Conservation (phyloP, 2,888 invertebrate species). For the Synanthedon tipuliformis region DNA sequence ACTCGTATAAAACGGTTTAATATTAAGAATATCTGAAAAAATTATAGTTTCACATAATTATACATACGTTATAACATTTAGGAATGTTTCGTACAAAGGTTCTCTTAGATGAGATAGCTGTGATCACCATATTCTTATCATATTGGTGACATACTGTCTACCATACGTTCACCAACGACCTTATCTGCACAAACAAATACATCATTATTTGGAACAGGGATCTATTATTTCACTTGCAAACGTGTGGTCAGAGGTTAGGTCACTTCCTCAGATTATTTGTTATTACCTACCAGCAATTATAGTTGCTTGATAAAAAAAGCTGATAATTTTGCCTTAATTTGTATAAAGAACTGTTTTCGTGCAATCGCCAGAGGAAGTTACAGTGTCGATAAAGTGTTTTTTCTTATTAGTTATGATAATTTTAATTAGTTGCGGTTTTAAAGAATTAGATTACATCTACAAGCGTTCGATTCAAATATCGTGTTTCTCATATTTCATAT, state of each 20-base stretch:
- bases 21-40: too few relatives aligned
- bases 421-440: too few relatives aligned
- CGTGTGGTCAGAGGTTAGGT: conserved; percentile 27
- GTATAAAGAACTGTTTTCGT: not conserved
- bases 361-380: conserved; percentile 1
- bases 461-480: too few relatives aligned
- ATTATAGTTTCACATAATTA: too few relatives aligned
- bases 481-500: too few relatives aligned
- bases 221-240: conserved; percentile 38
- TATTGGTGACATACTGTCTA: conserved; percentile 61
- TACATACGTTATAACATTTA: too few relatives aligned
- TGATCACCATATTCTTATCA: conserved; percentile 24
- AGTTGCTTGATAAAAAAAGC: conserved; percentile 42
- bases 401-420: too few relatives aligned
- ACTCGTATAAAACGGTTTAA: too few relatives aligned
- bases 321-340: conserved; percentile 8
- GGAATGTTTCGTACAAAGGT: not conserved
- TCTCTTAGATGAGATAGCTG: not conserved
- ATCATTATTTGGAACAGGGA: conserved; percentile 30
- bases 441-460: too few relatives aligned
- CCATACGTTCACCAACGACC: conserved; percentile 14
- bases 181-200: conserved; percentile 32
- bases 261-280: conserved; percentile 45
- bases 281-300: conserved; percentile 12
- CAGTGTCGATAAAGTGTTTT: not conserved